Base-by-base conservation (phyloP, 2,888 invertebrate genomes). In the Drosophila vallismaia region DNA sequence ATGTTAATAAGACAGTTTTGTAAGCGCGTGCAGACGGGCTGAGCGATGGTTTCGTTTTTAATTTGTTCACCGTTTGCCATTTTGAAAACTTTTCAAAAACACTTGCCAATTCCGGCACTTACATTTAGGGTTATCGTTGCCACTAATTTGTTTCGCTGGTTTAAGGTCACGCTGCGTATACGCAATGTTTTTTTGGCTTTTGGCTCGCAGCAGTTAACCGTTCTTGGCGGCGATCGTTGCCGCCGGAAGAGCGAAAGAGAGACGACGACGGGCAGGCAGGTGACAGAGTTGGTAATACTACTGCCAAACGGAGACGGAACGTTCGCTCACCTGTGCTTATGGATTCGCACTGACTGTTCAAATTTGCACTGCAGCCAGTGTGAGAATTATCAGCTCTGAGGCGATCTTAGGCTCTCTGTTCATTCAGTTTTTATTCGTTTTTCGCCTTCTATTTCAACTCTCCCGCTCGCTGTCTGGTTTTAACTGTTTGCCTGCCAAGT, bases 281-380 rank as follows among this genome's bases (percentile, higher is more conserved):
- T 6, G 36, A n/a, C 6, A 10, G 49, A 14, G 31, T 9, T 4
- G 14, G 19, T 45, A 24, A n/a, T 5, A 49, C 46, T 52, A 49
- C 28, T 48, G 44, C 50, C 77, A 62, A 60, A 56, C 36, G 33
- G 19, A 51, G 38, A 55, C 62, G 48, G 62, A 55, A 44, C 80
- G 88, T 86, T 83, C 84, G 78, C 84, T 86, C 86, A 86, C 83
- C 80, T 88, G 88, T 67, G 79, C 88, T 76, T 83, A 74, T 87
- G 74, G 75, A 75, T 86, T 88, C 75, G 76, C 84, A 88, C 88
- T 86, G 64, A 69, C 40, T 74, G 75, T 58, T 68, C 42, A 14
- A 70, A 88, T 82, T 82, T 63, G 77, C 79, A 79, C 31, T 79
- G 88, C 80, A 78, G 66, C 19, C 62, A 76, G 75, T 53, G 66